Percentiles rank a stretch among this genome's conserved stretches.
Evolutionary conservation across 2,113 vertebrate species (phyloP).

Genomic region (Dolichotis patagonum): DNA sequence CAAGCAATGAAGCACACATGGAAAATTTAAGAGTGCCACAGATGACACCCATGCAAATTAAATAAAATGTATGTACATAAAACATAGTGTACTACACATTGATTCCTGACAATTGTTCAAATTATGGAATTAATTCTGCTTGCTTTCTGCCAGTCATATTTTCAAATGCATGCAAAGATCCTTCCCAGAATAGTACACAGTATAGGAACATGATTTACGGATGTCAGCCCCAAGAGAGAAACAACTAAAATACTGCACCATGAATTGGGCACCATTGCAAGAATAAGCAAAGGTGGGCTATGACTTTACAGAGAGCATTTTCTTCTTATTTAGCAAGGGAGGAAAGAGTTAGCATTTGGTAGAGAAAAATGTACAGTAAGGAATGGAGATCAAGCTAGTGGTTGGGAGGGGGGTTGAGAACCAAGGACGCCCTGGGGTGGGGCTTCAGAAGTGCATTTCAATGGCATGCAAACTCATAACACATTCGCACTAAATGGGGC

Average conservation of each 20-base stretch:
- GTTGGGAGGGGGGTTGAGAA: not conserved
- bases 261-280: not conserved
- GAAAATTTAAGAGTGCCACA: not conserved
- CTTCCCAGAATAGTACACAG: not conserved
- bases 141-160: not conserved
- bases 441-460: not conserved
- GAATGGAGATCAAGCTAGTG: not conserved
- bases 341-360: not conserved
- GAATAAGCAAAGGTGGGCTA: not conserved
- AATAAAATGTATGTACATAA: not conserved
- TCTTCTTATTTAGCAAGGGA: not conserved
- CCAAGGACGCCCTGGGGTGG: not conserved
- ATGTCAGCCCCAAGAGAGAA: not conserved
- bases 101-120: not conserved
- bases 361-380: not conserved
- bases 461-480: not conserved
- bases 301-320: fast-evolving
- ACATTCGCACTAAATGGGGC: not conserved
- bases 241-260: not conserved
- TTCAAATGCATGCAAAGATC: not conserved
- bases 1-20: not conserved
- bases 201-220: not conserved
- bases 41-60: not conserved
- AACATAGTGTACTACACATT: not conserved
- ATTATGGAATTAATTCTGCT: not conserved